Conservation (phyloP, 2,888 invertebrate species). For the Aspidiotus rigidus region DNA sequence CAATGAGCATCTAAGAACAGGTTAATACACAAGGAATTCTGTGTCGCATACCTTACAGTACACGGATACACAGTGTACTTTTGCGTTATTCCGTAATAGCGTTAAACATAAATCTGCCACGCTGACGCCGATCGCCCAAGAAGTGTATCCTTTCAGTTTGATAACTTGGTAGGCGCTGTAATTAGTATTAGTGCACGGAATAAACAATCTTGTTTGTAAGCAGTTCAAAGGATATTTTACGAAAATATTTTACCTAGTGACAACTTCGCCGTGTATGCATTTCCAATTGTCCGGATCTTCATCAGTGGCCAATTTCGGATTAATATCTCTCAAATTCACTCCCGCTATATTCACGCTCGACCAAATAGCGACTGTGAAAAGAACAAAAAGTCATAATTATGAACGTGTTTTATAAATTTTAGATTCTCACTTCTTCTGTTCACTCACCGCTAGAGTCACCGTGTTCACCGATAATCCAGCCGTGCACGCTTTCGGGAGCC, state of each 20-base stretch:
- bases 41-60: slow-evolving; percentile 54
- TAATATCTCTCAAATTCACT: slow-evolving; percentile 67
- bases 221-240: background rate
- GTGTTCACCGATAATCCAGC: slow-evolving; percentile 90
- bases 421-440: background rate
- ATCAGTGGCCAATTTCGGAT: slow-evolving; percentile 61
- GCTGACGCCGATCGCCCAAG: slow-evolving; percentile 81
- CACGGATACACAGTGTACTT: slow-evolving; percentile 70
- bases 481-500: slow-evolving; percentile 76
- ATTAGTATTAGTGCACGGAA: slow-evolving; percentile 25
- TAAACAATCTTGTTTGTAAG: background rate
- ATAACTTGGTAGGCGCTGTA: slow-evolving; percentile 76
- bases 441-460: slow-evolving; percentile 72
- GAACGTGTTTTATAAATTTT: background rate
- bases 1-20: background rate
- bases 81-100: slow-evolving; percentile 62
- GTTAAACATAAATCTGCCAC: slow-evolving; percentile 57
- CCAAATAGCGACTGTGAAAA: slow-evolving; percentile 73
- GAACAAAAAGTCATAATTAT: background rate
- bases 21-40: background rate
- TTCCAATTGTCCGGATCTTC: slow-evolving; percentile 70
- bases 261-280: slow-evolving; percentile 69
- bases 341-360: slow-evolving; percentile 88
- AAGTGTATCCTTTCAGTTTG: slow-evolving; percentile 79
- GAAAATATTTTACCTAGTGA: slow-evolving; percentile 49